These are phyloP conservation scores for Barnardius zonarius DNA, from an alignment of 2,113 vertebrate genomes.

Conservation along the genomic window DNA sequence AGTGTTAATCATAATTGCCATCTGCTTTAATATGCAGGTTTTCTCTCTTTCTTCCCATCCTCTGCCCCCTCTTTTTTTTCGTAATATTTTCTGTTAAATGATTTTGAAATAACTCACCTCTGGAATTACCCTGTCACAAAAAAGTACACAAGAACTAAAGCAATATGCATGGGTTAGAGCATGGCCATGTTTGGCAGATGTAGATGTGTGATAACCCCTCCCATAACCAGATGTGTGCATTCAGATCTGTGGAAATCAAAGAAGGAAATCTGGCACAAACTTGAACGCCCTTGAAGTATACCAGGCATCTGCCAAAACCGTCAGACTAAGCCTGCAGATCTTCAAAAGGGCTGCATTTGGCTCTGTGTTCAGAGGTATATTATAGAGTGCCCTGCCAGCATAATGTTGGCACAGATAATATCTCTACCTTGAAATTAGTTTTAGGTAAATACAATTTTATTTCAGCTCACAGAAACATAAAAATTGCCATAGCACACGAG, in stretches of 20 bases:
- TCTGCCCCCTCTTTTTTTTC: rapidly evolving
- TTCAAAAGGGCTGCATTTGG: slow-evolving; percentile 63
- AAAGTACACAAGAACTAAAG: neutral
- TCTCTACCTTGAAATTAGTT: slow-evolving; percentile 56
- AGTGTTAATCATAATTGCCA: too few species aligned
- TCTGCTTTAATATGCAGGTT: too few species aligned
- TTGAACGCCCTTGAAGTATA: slow-evolving; percentile 53
- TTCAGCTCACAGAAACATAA: slow-evolving; percentile 20
- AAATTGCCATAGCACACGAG: neutral
- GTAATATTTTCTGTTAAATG: neutral
- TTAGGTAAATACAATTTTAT: slow-evolving; percentile 47
- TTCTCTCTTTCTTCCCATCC: neutral
- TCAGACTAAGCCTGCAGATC: slow-evolving; percentile 55
- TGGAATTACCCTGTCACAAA: neutral
- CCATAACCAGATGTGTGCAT: slow-evolving; percentile 63
- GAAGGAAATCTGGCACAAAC: slow-evolving; percentile 52
- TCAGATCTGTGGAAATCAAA: slow-evolving; percentile 66
- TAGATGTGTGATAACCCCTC: slow-evolving; percentile 42
- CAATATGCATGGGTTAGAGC: neutral
- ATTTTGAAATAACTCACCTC: neutral
- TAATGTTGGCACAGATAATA: slow-evolving; percentile 1
- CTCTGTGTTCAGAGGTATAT: slow-evolving; percentile 23
- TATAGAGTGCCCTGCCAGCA: slow-evolving; percentile 1
- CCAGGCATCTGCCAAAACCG: slow-evolving; percentile 47
- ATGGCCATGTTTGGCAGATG: slow-evolving; percentile 29